phyloP scores from a whole-genome alignment of 2,113 vertebrate species.

The Sminthopsis crassicaudata region DNA sequence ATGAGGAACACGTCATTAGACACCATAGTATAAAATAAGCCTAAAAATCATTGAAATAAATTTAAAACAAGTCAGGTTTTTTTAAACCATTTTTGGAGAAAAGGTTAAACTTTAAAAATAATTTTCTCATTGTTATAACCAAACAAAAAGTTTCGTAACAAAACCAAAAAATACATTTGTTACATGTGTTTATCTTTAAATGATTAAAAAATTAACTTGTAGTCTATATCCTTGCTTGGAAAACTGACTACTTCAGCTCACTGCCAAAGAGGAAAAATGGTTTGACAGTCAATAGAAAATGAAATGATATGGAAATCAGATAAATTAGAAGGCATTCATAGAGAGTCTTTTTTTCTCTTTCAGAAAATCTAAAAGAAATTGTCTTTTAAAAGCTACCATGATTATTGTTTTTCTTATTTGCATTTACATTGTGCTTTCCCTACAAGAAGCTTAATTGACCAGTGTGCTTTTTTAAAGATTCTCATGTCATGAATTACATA shows the following conservation, averaged over 20 bases:
- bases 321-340: slow-evolving; percentile 27
- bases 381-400: not conserved
- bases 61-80: not conserved
- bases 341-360: not conserved
- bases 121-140: slow-evolving; percentile 9
- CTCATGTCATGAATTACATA: not conserved
- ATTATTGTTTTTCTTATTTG: slow-evolving; percentile 32
- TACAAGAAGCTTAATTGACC: slow-evolving; percentile 3
- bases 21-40: not conserved
- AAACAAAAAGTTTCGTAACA: not conserved
- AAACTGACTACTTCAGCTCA: not conserved
- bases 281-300: not conserved
- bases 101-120: not conserved
- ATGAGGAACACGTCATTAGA: not conserved
- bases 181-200: slow-evolving; percentile 1
- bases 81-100: not conserved
- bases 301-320: not conserved
- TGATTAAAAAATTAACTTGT: slow-evolving; percentile 17
- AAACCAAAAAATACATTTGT: slow-evolving; percentile 30
- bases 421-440: slow-evolving; percentile 15
- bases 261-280: not conserved
- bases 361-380: not conserved
- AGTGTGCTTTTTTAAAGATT: not conserved
- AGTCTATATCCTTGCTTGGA: slow-evolving; percentile 17
- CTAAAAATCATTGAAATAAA: slow-evolving; percentile 3